Evolutionary conservation across 2,113 vertebrate species (phyloP).

Genomic region (Anthoscopus minutus): DNA sequence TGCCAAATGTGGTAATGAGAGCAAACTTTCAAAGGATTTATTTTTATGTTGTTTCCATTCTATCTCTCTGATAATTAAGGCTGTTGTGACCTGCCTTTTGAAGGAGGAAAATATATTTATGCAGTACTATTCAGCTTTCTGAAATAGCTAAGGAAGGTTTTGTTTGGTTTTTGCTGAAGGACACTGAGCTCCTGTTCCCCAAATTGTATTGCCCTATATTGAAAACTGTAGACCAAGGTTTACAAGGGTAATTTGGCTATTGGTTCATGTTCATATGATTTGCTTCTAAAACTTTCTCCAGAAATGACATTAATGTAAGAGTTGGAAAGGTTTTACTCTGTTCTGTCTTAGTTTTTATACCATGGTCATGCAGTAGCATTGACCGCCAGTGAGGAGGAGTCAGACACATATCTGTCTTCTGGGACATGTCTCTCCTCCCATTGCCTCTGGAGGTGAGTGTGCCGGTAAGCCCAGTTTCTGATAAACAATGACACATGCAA

Average conservation of each 20-base stretch:
- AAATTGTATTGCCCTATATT: background rate
- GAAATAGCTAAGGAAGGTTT: slow-evolving; percentile 1
- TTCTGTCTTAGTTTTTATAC: background rate
- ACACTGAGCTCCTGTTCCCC: background rate
- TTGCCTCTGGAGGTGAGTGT: background rate
- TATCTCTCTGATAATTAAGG: slow-evolving; percentile 24
- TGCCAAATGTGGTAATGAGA: slow-evolving; percentile 52
- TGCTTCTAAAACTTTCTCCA: background rate
- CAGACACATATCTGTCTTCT: background rate
- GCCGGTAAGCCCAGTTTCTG: background rate
- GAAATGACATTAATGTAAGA: background rate
- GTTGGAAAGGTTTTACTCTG: background rate
- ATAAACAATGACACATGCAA: background rate
- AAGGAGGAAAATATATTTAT: slow-evolving; percentile 18
- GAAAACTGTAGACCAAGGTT: background rate
- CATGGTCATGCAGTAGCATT: background rate
- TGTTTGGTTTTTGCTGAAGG: background rate
- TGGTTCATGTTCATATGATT: background rate
- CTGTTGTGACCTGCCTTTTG: slow-evolving; percentile 31
- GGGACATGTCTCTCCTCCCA: background rate
- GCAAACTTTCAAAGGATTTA: slow-evolving; percentile 42
- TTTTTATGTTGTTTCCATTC: slow-evolving; percentile 49
- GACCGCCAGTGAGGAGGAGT: background rate
- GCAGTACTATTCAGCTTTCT: background rate
- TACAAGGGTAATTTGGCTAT: background rate